Conservation (phyloP, 2,113 vertebrate genomes). For the Gymnobelideus leadbeateri region DNA sequence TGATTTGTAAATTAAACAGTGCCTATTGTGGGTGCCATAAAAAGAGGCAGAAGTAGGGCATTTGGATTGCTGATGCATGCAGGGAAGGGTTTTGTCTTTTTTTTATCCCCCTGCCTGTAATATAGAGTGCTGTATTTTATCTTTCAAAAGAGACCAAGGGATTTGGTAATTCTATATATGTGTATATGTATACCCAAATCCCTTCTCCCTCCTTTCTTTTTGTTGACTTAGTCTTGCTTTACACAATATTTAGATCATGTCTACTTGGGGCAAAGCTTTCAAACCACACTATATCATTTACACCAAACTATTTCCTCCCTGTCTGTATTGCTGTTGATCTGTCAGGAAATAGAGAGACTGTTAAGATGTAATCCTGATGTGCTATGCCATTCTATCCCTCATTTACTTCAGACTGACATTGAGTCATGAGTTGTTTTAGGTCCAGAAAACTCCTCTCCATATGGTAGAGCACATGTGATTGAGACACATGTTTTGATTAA, state of each 20-base stretch:
- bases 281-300: neutral
- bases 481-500: constrained; percentile 35
- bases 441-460: neutral
- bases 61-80: neutral
- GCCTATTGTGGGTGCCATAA: neutral
- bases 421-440: constrained; percentile 4
- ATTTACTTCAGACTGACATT: constrained; percentile 17
- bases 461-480: constrained; percentile 19
- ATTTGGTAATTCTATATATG: constrained; percentile 9
- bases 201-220: neutral
- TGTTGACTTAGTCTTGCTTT: constrained; percentile 27
- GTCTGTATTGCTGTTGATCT: neutral
- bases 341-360: neutral
- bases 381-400: constrained; percentile 26
- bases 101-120: constrained; percentile 12
- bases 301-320: constrained; percentile 13
- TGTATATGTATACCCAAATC: neutral
- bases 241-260: constrained; percentile 9
- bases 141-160: constrained; percentile 26
- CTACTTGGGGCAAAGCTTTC: neutral
- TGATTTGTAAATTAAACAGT: constrained; percentile 13
- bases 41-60: neutral
- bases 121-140: constrained; percentile 20
- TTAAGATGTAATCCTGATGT: constrained; percentile 37
- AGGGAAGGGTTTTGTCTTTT: neutral